phyloP scores from a whole-genome alignment of 2,888 invertebrate species.

The Molanna angustata region DNA sequence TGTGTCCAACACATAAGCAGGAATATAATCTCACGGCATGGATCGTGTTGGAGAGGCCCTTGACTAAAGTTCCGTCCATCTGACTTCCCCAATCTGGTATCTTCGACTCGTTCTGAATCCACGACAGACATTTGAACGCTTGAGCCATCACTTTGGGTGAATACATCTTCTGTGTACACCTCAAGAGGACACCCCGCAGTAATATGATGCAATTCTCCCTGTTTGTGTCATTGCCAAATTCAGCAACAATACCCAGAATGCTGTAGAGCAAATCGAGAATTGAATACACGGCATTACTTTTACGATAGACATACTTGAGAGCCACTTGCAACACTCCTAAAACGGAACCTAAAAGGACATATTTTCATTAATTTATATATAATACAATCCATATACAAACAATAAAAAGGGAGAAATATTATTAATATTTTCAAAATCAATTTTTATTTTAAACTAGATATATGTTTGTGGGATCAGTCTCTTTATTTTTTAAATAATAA shows the following conservation, averaged over 20 bases:
- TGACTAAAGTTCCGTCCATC: slow-evolving; percentile 40
- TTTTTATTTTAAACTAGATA: too few relatives aligned
- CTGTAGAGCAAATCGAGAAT: slow-evolving; percentile 42
- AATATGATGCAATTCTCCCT: slow-evolving; percentile 49
- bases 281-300: slow-evolving; percentile 41
- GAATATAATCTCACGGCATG: slow-evolving; percentile 46
- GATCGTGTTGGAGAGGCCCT: slow-evolving; percentile 41
- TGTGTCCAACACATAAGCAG: slow-evolving; percentile 40
- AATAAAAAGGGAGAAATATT: too few relatives aligned
- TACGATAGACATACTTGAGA: slow-evolving; percentile 45
- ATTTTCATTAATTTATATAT: neutral
- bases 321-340: slow-evolving; percentile 45
- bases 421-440: too few relatives aligned
- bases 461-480: too few relatives aligned
- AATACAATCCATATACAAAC: neutral
- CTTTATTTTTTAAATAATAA: too few relatives aligned
- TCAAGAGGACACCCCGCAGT: slow-evolving; percentile 45
- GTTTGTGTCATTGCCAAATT: slow-evolving; percentile 38
- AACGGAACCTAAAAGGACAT: slow-evolving; percentile 40
- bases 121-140: slow-evolving; percentile 47
- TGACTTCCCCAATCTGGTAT: slow-evolving; percentile 36
- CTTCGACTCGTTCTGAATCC: slow-evolving; percentile 40
- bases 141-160: slow-evolving; percentile 45
- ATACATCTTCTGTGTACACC: slow-evolving; percentile 44
- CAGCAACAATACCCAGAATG: slow-evolving; percentile 43